These are phyloP conservation scores for Caretta caretta DNA, from an alignment of 2,113 vertebrate genomes.

Conservation along the genomic window DNA sequence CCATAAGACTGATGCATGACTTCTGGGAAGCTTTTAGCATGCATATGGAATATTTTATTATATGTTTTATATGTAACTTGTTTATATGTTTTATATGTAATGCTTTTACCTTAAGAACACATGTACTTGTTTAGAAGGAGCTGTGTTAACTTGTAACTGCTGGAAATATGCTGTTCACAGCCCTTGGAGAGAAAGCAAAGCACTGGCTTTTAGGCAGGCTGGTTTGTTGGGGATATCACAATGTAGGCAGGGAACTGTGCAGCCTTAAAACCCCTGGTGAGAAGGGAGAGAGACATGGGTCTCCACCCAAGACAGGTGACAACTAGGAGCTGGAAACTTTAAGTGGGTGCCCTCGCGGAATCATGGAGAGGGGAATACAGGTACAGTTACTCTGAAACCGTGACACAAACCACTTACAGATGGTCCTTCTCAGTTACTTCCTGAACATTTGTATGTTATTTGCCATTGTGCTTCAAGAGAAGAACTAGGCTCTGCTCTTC, in stretches of 20 bases:
- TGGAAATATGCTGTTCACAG: neutral
- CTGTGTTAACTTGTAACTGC: neutral
- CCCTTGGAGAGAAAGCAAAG: neutral
- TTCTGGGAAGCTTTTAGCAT: neutral
- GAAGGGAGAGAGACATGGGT: neutral
- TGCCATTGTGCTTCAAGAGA: neutral
- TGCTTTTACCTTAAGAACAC: neutral
- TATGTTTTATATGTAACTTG: neutral
- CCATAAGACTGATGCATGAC: neutral
- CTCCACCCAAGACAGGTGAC: neutral
- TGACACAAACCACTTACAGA: neutral
- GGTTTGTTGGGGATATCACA: neutral
- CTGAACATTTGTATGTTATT: neutral
- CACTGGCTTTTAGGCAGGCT: neutral
- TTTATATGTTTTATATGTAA: neutral
- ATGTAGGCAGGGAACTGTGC: neutral
- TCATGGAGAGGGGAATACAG: neutral
- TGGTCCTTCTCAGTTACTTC: too few species aligned
- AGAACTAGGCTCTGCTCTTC: neutral
- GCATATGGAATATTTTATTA: neutral
- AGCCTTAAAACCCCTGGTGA: neutral
- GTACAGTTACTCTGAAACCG: neutral
- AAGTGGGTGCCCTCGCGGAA: neutral
- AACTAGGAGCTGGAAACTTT: neutral
- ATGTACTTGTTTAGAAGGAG: neutral